These are phyloP conservation scores for Oeneis ivallda DNA, from an alignment of 2,888 invertebrate species.

Conservation along the genomic window DNA sequence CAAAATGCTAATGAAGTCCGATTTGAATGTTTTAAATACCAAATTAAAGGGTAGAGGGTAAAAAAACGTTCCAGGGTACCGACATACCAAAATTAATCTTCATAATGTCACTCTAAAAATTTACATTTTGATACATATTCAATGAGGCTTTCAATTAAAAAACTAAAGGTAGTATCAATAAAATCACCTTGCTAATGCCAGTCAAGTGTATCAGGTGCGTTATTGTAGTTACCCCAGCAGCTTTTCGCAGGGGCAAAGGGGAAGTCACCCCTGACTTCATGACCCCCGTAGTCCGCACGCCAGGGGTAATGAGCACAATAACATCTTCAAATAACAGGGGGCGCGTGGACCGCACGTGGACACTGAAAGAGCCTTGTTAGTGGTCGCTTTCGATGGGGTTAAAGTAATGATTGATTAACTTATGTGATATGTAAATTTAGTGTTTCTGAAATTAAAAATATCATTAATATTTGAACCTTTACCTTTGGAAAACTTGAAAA, in stretches of 20 bases:
- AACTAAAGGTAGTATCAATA: not conserved
- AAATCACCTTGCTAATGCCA: conserved; percentile 23
- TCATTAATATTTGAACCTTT: not conserved
- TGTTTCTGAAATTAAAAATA: not conserved
- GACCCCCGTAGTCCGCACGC: conserved; percentile 61
- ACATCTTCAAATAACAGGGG: conserved; percentile 63
- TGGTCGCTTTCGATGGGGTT: conserved; percentile 8
- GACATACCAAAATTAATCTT: conserved; percentile 6
- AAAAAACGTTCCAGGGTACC: conserved; percentile 15
- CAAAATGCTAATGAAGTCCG: conserved; percentile 67
- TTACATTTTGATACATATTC: not conserved
- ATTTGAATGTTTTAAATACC: conserved; percentile 45
- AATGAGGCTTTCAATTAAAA: not conserved
- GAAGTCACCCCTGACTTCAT: conserved; percentile 63
- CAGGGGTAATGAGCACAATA: conserved; percentile 54
- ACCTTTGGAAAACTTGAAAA: not conserved
- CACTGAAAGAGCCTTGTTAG: conserved; percentile 24
- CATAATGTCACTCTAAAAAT: conserved; percentile 2
- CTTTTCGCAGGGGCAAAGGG: conserved; percentile 28
- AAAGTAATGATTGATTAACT: not conserved
- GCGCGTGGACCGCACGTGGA: conserved; percentile 74
- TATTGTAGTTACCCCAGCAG: conserved; percentile 41
- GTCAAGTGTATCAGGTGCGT: conserved; percentile 47
- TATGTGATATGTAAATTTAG: not conserved
- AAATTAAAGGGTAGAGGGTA: conserved; percentile 18